phyloP scores from a whole-genome alignment of 2,797 vertebrate genomes.

The Myoxocephalus aenaeus region DNA sequence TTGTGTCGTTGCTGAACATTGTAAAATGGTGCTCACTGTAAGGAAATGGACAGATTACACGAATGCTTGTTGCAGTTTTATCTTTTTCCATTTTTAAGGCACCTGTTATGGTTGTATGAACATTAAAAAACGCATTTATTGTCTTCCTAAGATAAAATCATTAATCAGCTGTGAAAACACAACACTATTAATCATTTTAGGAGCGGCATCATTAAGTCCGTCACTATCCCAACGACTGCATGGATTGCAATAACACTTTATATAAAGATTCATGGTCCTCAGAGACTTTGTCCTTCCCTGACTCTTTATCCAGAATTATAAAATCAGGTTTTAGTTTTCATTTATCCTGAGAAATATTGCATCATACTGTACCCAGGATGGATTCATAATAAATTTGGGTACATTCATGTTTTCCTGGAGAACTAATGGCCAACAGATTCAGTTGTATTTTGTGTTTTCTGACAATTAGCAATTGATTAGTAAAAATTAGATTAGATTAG shows the following conservation, averaged over 20 bases:
- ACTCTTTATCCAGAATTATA: neutral
- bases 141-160: neutral
- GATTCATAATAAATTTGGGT: neutral
- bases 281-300: neutral
- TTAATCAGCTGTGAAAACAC: neutral
- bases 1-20: neutral
- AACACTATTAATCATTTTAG: neutral
- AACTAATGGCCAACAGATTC: too few species aligned
- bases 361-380: neutral
- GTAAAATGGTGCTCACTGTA: neutral
- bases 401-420: too few species aligned
- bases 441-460: too few species aligned
- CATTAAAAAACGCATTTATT: neutral
- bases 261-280: neutral
- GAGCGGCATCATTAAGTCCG: neutral
- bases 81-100: too few species aligned
- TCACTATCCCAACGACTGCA: neutral
- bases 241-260: neutral
- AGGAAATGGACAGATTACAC: neutral
- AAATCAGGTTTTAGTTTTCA: neutral
- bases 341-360: neutral
- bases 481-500: too few species aligned
- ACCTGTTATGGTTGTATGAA: neutral
- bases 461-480: too few species aligned
- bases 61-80: neutral